phyloP scores from a whole-genome alignment of 2,113 vertebrate species.

The Rhynchomys soricoides region DNA sequence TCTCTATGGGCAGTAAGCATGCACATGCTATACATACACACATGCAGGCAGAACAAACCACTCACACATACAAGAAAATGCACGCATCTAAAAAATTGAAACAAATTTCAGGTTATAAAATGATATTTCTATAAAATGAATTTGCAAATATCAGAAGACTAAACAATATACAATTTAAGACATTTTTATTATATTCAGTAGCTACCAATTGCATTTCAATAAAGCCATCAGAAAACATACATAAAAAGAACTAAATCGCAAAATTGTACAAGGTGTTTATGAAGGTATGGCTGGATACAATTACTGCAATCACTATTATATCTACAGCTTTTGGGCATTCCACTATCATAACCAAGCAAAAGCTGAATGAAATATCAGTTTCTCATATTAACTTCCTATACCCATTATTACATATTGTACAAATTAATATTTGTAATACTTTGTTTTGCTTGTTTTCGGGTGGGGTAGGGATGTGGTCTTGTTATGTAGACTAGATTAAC shows the following conservation, averaged over 20 bases:
- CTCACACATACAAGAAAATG: background rate
- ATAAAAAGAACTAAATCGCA: background rate
- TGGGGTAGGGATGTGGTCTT: background rate
- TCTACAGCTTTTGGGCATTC: background rate
- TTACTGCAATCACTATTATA: background rate
- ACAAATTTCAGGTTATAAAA: background rate
- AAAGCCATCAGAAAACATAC: background rate
- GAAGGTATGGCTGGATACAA: background rate
- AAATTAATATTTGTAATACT: background rate
- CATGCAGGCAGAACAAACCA: background rate
- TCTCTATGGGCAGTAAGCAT: background rate
- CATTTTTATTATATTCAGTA: constrained; percentile 26
- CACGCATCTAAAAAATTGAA: background rate
- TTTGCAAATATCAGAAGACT: background rate
- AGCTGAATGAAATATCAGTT: constrained; percentile 15
- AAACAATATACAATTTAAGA: constrained; percentile 49
- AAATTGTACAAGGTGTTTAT: background rate
- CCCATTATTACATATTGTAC: background rate
- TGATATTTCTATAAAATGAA: constrained; percentile 15
- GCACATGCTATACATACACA: background rate
- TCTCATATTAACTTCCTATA: background rate
- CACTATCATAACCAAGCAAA: constrained; percentile 15
- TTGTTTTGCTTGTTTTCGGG: background rate
- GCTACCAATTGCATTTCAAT: background rate
- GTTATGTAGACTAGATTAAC: background rate